Evolutionary conservation across 2,113 vertebrate species (phyloP), one percentile per base, ranked within the genome.

Genomic region (Chionodraco myersi): DNA sequence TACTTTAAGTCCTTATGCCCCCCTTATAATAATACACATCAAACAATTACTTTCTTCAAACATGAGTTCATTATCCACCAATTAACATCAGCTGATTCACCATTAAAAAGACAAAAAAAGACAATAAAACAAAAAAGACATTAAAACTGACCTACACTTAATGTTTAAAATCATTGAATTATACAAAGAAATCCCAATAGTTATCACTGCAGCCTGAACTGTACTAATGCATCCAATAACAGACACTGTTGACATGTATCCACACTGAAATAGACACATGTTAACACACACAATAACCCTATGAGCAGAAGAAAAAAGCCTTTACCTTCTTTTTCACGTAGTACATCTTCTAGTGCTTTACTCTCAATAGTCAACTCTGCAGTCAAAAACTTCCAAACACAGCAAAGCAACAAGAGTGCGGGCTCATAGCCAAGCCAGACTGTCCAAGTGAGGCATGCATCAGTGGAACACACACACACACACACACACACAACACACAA

Each of bases 301-400:
- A 21, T n/a, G 15, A 72, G 11, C 61, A 74, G 53, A 85, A 70
- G 61, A 85, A 82, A 53, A 72, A 16, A 72, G 41, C 10, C 26
- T 83, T 94, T 94, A 95, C 93, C 94, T 94, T 95, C 90, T 94
- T 95, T 80, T 95, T 94, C 80, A 95, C 92, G 92, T 93, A 94
- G 88, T 94, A 94, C 94, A 95, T 95, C 86, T 89, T 95, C 83
- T 91, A 87, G 70, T 59, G 66, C 75, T 63, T 78, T 49, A 52
- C 30, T 67, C 81, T 89, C 79, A 91, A 87, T 70, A 87, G 77
- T 80, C 75, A 83, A 72, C 59, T 85, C 49, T 77, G 85, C 83
- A 79, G 75, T 86, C 79, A 89, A 59, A 87, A 87, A 83, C 10
- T 58, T 91, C 85, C 83, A 85, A 75, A 82, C 53, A 76, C 64